Percentiles rank a stretch among this genome's conserved stretches.
phyloP scores from a whole-genome alignment of 64 coral and sea anemone genomes.

The Montipora sp. region DNA sequence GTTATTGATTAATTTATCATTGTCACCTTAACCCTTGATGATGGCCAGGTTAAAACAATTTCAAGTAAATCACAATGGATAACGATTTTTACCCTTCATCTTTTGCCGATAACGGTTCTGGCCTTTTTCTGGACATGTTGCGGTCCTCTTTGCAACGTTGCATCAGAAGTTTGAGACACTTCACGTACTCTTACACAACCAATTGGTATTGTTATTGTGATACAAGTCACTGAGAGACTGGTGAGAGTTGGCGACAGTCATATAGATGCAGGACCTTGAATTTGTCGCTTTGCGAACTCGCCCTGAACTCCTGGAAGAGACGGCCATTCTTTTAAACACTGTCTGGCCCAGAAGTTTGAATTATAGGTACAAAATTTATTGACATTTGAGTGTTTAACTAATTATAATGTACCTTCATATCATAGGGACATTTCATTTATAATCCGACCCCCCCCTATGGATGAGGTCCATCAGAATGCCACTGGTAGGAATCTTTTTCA shows the following conservation, averaged over 20 bases:
- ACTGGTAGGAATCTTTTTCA: no score
- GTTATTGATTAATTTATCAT: no score
- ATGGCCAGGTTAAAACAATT: no score
- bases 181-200: neutral
- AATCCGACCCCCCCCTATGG: no score
- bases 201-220: neutral
- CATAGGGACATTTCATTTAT: no score
- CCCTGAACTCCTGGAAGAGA: slow-evolving; percentile 61
- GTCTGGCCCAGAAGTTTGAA: slow-evolving; percentile 65
- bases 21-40: no score
- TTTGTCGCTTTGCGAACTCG: slow-evolving; percentile 61
- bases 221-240: neutral
- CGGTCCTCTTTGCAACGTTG: neutral
- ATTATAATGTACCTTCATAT: no score
- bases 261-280: neutral
- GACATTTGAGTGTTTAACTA: no score
- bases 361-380: slow-evolving; percentile 10
- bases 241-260: neutral
- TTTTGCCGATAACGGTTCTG: slow-evolving; percentile 94
- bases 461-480: no score
- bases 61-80: no score
- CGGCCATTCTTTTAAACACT: slow-evolving; percentile 71
- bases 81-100: slow-evolving; percentile 80
- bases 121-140: slow-evolving; percentile 72
- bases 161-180: neutral